A percentile compares a stretch with the other conserved stretches of the same genome.
phyloP scores from a whole-genome alignment of 1,140 invertebrate species.

The Diorhabda elongata region DNA sequence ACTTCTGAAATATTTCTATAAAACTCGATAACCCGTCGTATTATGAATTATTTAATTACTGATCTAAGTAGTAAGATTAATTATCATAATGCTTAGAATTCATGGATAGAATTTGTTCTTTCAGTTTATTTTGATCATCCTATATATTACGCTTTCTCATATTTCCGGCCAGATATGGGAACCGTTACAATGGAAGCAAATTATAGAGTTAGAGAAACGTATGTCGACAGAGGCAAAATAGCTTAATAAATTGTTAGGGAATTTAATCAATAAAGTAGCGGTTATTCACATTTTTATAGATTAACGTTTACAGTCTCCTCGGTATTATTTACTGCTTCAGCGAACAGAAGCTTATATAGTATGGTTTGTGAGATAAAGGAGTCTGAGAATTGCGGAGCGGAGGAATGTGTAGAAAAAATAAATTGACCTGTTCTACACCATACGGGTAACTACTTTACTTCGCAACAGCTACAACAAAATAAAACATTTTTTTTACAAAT shows the following conservation, averaged over 20 bases:
- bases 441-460: no score
- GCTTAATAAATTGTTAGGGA: conserved; percentile 3
- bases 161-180: not conserved
- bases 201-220: not conserved
- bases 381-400: not conserved
- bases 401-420: not conserved
- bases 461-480: no score
- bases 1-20: no score
- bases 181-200: not conserved
- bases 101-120: no score
- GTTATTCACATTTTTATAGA: not conserved
- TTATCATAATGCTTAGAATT: no score
- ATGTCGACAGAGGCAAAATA: not conserved
- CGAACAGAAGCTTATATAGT: not conserved
- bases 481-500: no score
- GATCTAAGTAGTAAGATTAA: no score
- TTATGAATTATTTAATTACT: no score
- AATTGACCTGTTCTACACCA: not conserved
- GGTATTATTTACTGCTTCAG: conserved; percentile 2
- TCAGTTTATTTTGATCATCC: no score
- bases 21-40: no score
- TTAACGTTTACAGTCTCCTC: not conserved
- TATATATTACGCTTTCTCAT: not conserved
- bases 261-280: conserved; percentile 2
- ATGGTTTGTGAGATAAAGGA: not conserved